Base-by-base conservation (phyloP, 1,140 invertebrate species). In the Macrocentrus cingulum region DNA sequence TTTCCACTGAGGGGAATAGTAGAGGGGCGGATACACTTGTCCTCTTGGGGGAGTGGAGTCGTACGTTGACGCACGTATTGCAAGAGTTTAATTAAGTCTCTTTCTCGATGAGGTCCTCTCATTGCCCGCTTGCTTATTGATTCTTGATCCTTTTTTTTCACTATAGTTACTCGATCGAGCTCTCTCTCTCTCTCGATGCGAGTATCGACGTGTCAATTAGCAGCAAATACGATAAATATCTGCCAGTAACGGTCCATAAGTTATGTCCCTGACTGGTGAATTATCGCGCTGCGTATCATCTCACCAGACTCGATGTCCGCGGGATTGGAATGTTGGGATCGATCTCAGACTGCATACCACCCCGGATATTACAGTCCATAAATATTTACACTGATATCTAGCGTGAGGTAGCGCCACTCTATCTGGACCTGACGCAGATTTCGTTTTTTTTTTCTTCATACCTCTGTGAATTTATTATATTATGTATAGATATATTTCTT, bases 191-290 rank as follows among this genome's bases (percentile, higher is more conserved):
- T n/a, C 37, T 32, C 25, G 42, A 16, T n/a, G 11, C 18, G 42
- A 29, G 37, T 58, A 74, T 76, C 70, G 70, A 72, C 65, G 71
- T 70, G 70, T 75, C 70, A 74, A 78, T 75, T 78, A 75, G 63
- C 61, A 63, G 57, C 45, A 25, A 50, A 39, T 56, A 70, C 65
- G 70, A 77, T 76, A 71, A 70, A 76, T 68, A 71, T 65, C 74
- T 70, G 71, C 74, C 74, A 48, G 58, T 65, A 69, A 63, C 59
- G 62, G 58, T 58, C 67, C 70, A 66, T 68, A 68, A 71, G 57
- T 70, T 71, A 70, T 67, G 66, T 58, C 9, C 4, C 39, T 48
- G 59, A 64, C 64, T 60, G 64, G 58, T 76, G 70, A 75, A 71
- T 75, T 75, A 75, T 68, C 57, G 66, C 46, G 57, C 65, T 65